A percentile compares a stretch with the other conserved stretches of the same genome.
phyloP scores from a whole-genome alignment of 2,888 invertebrate species.

The Agrochola macilenta region DNA sequence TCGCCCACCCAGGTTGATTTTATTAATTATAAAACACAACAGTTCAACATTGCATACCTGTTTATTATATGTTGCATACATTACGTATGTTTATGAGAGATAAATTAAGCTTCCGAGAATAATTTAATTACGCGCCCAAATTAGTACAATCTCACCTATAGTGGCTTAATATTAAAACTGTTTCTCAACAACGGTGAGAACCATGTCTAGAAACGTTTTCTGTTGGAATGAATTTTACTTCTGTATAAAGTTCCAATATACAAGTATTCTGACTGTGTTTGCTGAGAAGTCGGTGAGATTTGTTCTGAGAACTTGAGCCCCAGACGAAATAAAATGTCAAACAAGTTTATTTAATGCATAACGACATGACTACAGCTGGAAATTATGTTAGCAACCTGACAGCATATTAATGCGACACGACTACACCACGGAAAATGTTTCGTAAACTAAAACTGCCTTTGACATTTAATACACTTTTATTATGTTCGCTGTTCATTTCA shows the following conservation, averaged over 20 bases:
- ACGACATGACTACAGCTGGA: constrained; percentile 45
- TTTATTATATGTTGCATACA: constrained; percentile 25
- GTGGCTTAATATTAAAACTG: constrained; percentile 18
- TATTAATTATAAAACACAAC: constrained; percentile 68
- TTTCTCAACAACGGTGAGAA: constrained; percentile 8
- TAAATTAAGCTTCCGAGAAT: constrained; percentile 5
- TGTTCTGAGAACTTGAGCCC: constrained; percentile 65
- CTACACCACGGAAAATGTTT: constrained; percentile 38
- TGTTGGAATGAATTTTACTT: constrained; percentile 8
- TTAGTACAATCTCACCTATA: background rate
- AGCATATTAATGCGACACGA: constrained; percentile 48
- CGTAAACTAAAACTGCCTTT: constrained; percentile 50
- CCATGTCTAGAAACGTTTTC: constrained; percentile 6
- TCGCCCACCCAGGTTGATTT: constrained; percentile 60
- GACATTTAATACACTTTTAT: constrained; percentile 43
- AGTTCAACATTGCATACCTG: constrained; percentile 44
- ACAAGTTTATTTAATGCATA: constrained; percentile 68
- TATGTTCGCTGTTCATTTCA: constrained; percentile 37
- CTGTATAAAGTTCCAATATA: constrained; percentile 9
- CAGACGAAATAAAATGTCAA: constrained; percentile 70
- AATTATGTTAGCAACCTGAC: constrained; percentile 57
- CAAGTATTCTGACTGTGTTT: constrained; percentile 55
- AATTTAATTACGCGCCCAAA: constrained; percentile 22
- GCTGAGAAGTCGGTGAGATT: constrained; percentile 62
- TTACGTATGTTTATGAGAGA: constrained; percentile 10